phyloP scores from a whole-genome alignment of 2,113 vertebrate species.

The Crotophaga sulcirostris region DNA sequence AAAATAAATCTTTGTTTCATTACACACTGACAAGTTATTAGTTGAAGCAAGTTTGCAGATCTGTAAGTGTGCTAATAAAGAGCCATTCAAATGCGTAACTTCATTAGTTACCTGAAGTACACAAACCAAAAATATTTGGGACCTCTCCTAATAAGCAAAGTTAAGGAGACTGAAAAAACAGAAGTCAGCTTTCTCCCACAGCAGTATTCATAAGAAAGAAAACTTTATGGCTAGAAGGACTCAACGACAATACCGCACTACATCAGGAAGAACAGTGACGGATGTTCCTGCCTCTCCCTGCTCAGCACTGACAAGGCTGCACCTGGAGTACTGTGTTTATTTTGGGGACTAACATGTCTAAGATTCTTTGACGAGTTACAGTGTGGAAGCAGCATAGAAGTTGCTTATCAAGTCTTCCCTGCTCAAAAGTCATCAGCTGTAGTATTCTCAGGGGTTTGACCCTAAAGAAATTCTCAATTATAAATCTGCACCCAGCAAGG shows the following conservation, averaged over 20 bases:
- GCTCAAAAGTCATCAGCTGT: neutral
- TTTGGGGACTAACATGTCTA: accelerated
- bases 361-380: neutral
- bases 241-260: neutral
- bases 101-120: neutral
- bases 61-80: neutral
- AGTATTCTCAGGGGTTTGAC: neutral
- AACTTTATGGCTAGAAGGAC: neutral
- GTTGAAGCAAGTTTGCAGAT: neutral
- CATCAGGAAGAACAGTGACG: neutral
- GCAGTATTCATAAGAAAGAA: neutral
- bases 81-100: neutral
- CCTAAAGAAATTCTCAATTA: neutral
- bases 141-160: neutral
- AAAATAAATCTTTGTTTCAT: neutral
- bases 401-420: neutral
- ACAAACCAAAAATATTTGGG: neutral
- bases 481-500: neutral
- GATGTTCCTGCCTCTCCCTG: neutral
- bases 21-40: neutral
- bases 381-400: neutral
- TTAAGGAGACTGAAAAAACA: neutral
- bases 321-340: no score
- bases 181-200: neutral
- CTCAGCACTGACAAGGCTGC: no score